Conservation (phyloP, 2,888 invertebrate genomes). For the Agrotis segetum region DNA sequence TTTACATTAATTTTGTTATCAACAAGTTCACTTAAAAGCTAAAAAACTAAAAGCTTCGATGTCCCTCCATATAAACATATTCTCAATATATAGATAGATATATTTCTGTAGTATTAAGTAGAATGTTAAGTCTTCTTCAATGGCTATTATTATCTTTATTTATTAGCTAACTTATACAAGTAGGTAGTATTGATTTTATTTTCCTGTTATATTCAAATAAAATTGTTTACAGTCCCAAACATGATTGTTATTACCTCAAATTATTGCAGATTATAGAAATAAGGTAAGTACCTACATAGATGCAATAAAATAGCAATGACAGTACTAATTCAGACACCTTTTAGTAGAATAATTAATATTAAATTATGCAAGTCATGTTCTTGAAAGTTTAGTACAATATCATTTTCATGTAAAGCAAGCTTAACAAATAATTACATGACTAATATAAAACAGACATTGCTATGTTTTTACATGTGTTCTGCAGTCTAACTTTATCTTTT, state of each 20-base stretch:
- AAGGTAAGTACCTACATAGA: not conserved
- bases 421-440: conserved; percentile 26
- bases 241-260: conserved; percentile 4
- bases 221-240: not conserved
- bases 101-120: not conserved
- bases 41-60: not conserved
- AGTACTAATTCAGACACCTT: not conserved
- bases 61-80: not conserved
- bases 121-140: conserved; percentile 6
- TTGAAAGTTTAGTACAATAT: conserved; percentile 16
- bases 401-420: conserved; percentile 32
- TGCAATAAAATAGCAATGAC: not conserved
- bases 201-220: conserved; percentile 4
- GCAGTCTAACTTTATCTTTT: conserved; percentile 49
- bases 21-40: not conserved
- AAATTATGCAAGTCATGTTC: conserved; percentile 10
- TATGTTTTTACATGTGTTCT: conserved; percentile 53
- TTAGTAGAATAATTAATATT: not conserved
- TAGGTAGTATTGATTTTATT: conserved; percentile 2
- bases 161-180: not conserved
- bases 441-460: conserved; percentile 40
- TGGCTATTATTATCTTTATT: conserved; percentile 10
- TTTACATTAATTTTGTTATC: not conserved
- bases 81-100: not conserved
- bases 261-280: conserved; percentile 7